A percentile compares a stretch with the other conserved stretches of the same genome.
These are phyloP conservation scores for Drosophila quinaria DNA, from an alignment of 2,888 invertebrate species.

Conservation along the genomic window DNA sequence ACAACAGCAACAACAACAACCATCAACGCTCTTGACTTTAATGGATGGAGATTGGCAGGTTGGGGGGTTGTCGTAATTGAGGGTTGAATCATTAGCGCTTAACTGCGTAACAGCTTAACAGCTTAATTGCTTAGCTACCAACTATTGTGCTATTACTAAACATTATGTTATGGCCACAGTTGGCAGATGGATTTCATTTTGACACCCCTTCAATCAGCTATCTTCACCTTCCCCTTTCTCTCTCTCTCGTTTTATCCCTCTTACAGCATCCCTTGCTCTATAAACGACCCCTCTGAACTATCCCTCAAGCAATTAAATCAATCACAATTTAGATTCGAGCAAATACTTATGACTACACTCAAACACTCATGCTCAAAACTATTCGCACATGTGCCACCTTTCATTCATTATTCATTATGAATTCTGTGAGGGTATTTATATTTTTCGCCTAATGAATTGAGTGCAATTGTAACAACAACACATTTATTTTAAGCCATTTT, in stretches of 20 bases:
- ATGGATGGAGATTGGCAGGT: conserved; percentile 23
- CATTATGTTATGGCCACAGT: conserved; percentile 27
- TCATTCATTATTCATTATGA: conserved; percentile 47
- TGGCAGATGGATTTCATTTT: conserved; percentile 22
- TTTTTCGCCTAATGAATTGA: conserved; percentile 41
- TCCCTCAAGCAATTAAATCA: conserved; percentile 30
- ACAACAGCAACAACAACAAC: conserved; percentile 1
- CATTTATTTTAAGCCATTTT: not conserved
- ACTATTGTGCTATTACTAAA: conserved; percentile 36
- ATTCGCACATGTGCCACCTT: conserved; percentile 7
- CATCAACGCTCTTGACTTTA: conserved; percentile 37
- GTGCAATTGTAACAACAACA: conserved; percentile 5
- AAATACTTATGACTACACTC: conserved; percentile 22
- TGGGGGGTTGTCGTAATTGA: conserved; percentile 31
- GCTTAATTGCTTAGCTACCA: conserved; percentile 28
- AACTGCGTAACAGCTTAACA: conserved; percentile 23
- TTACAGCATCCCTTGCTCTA: not conserved
- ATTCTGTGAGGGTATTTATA: conserved; percentile 16
- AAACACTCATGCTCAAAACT: conserved; percentile 10
- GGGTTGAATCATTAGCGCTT: conserved; percentile 29
- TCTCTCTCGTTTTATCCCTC: not conserved
- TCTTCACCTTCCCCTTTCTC: not conserved
- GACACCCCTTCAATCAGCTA: conserved; percentile 17
- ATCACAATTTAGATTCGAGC: conserved; percentile 48
- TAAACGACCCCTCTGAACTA: conserved; percentile 2